A percentile compares a stretch with the other conserved stretches of the same genome.
These are phyloP conservation scores for Pagetopsis macropterus DNA, from an alignment of 2,797 vertebrate genomes.

Conservation along the genomic window DNA sequence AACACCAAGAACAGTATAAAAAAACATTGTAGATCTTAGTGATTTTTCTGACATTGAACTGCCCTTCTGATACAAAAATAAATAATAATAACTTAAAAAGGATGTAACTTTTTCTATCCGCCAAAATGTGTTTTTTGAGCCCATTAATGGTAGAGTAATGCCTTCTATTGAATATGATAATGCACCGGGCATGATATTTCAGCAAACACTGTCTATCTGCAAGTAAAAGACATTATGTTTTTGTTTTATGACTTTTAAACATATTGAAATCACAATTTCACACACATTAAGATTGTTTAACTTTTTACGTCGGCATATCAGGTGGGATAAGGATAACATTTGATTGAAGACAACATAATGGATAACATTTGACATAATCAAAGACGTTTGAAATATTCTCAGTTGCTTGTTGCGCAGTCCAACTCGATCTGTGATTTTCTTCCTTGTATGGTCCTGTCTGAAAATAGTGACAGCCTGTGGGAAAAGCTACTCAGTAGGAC, in stretches of 20 bases:
- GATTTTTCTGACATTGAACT: conserved; percentile 3
- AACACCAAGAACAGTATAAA: conserved; percentile 1
- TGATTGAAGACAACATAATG: no score
- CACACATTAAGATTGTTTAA: not conserved
- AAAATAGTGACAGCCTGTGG: conserved; percentile 29
- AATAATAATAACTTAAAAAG: not conserved
- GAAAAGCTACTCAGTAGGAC: conserved; percentile 58
- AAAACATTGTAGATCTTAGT: not conserved
- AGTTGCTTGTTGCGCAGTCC: not conserved
- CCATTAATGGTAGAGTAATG: not conserved
- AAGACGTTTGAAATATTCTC: not conserved
- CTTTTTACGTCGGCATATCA: conserved; percentile 4
- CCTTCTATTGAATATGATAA: not conserved
- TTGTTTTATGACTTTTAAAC: conserved; percentile 1
- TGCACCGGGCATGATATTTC: conserved; percentile 9
- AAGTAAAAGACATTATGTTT: conserved; percentile 1
- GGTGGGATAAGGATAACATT: not conserved
- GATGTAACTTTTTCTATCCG: not conserved
- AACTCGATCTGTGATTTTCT: conserved; percentile 24
- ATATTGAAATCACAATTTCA: conserved; percentile 1
- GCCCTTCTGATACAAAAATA: not conserved
- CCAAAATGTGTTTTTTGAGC: not conserved
- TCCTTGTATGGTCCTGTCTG: conserved; percentile 23
- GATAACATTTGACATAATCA: no score
- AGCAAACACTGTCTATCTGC: not conserved